Conservation (phyloP, 2,888 invertebrate species). For the Nephrotoma flavescens region DNA sequence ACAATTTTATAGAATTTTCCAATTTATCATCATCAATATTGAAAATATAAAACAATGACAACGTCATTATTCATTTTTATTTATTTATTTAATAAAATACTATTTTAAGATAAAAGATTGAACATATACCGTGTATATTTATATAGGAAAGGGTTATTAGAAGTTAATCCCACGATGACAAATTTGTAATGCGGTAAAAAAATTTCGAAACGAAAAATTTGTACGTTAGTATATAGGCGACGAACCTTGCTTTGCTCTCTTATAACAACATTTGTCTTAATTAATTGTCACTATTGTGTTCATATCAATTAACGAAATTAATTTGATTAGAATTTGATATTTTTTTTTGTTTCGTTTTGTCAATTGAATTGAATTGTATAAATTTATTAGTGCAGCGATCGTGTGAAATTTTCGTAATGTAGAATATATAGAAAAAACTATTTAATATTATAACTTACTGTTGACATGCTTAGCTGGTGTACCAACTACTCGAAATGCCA, state of each 20-base stretch:
- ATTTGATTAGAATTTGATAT: neutral
- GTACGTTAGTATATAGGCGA: neutral
- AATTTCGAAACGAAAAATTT: neutral
- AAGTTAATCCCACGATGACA: neutral
- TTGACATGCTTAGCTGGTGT: slow-evolving; percentile 50
- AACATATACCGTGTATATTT: neutral
- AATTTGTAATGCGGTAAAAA: neutral
- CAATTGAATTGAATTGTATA: neutral
- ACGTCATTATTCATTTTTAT: neutral
- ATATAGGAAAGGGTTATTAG: neutral
- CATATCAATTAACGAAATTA: neutral
- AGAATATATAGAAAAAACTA: too few species aligned
- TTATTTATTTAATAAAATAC: neutral
- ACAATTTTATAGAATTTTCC: neutral
- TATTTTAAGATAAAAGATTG: too few species aligned
- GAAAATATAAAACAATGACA: neutral
- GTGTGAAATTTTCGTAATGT: neutral
- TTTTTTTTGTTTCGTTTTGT: neutral
- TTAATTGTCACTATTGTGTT: neutral
- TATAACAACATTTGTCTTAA: neutral
- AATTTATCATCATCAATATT: neutral
- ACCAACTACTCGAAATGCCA: slow-evolving; percentile 74
- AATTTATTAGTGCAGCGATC: neutral
- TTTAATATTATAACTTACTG: slow-evolving; percentile 34
- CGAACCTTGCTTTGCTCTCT: neutral